Percentiles rank a stretch among this genome's conserved stretches.
These are phyloP conservation scores for Ceryle rudis DNA, from an alignment of 2,797 vertebrate species.

Conservation along the genomic window DNA sequence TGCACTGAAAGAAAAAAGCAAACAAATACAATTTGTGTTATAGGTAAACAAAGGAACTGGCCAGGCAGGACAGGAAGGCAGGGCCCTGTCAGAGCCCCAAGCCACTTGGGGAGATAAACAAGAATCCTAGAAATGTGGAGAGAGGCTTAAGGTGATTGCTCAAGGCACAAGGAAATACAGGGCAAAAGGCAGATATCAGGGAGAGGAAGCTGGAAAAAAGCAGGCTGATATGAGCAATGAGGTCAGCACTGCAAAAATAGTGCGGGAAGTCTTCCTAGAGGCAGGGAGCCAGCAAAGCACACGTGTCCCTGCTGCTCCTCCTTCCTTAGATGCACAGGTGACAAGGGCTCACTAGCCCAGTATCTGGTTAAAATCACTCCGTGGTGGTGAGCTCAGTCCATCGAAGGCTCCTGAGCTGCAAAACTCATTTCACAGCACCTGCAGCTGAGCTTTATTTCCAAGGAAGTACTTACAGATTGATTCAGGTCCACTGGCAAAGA, in stretches of 20 bases:
- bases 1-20: not conserved
- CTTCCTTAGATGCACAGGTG: not conserved
- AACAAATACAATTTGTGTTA: not conserved
- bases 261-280: not conserved
- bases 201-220: slow-evolving; percentile 58
- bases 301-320: not conserved
- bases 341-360: not conserved
- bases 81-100: not conserved
- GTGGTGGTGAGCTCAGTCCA: not conserved
- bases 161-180: slow-evolving; percentile 5
- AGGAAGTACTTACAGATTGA: not conserved
- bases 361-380: not conserved
- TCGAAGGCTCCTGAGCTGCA: not conserved
- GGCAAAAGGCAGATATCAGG: slow-evolving; percentile 55
- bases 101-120: not conserved
- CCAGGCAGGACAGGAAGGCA: slow-evolving; percentile 46
- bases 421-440: not conserved
- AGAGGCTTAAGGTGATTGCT: slow-evolving; percentile 63
- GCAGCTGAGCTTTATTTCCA: not conserved
- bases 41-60: slow-evolving; percentile 57
- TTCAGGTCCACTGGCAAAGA: accelerated
- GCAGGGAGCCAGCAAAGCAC: not conserved
- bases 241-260: slow-evolving; percentile 20
- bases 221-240: slow-evolving; percentile 47
- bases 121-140: slow-evolving; percentile 59